Evolutionary conservation across 92 coral and sea anemone species (phyloP), one percentile per base, ranked within the genome.

Genomic region (Chrysogorgia sp.): DNA sequence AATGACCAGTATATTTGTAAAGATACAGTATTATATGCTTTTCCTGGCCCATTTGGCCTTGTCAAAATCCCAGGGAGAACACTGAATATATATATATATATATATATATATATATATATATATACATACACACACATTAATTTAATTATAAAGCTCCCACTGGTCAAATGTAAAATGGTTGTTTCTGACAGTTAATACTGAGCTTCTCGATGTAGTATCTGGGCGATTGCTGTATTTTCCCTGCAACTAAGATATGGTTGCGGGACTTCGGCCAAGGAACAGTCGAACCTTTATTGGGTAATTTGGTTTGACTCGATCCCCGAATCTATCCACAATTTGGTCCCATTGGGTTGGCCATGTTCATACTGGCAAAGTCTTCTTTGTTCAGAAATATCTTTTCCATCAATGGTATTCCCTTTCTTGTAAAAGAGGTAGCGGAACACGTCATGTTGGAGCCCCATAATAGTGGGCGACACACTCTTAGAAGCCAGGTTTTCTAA

Each of bases 401-500:
- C 70, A 12, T 63, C 70, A 63, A 40, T 63, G 45, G 70, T 31
- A 9, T 12, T 63, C 47, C 70, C 3, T 22, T 63, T 63, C 9
- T 63, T 30, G 1, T 72, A 22, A 37, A 72, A 72, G 3, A 72
- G 8, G 32, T 21, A 14, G 10, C 66, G 69, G 47, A 72, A 72
- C 48, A 72, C 65, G 20, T 72, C 79, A 72, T 72, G 79, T 49
- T 64, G 23, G 33, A 72, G 52, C 23, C 23, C 7, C 0, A 72
- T 26, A 25, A 72, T 10, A 2, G 79, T 71, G 13, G 79, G 79
- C 33, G 59, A 17, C 20, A 48, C 0, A 31, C 79, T 50, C 10
- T 72, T 72, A 15, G 4, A 72, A 8, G 19, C 28, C 22, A 72
- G 34, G 31, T 72, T 72, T 53, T 72, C 79, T 10, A 57, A 57